Evolutionary conservation across 2,113 vertebrate species (phyloP).

Genomic region (Athene noctua): DNA sequence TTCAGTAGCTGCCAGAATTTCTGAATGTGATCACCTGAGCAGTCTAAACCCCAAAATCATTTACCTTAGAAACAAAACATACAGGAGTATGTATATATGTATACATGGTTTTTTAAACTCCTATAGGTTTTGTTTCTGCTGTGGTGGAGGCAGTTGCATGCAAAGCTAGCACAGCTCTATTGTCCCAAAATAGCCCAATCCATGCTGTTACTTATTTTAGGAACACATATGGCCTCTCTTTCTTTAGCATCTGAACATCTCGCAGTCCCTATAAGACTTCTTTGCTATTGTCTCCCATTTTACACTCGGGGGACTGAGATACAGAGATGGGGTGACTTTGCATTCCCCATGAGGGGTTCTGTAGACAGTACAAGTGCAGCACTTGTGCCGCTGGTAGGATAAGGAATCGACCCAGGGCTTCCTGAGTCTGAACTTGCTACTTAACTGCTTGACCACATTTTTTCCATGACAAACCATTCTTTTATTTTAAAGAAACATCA

Average conservation of each 20-base stretch:
- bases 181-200: constrained; percentile 46
- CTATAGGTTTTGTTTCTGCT: neutral
- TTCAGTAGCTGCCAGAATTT: constrained; percentile 50
- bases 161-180: constrained; percentile 19
- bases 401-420: neutral
- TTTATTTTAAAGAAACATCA: neutral
- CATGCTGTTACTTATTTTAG: constrained; percentile 56
- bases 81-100: neutral
- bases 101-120: neutral
- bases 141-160: constrained; percentile 31
- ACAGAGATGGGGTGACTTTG: neutral
- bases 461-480: neutral
- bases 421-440: neutral
- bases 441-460: neutral
- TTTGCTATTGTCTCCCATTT: constrained; percentile 51
- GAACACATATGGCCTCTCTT: constrained; percentile 49
- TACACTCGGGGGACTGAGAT: neutral
- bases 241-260: constrained; percentile 49
- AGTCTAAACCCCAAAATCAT: constrained; percentile 24
- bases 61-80: neutral
- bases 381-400: accelerated
- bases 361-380: neutral
- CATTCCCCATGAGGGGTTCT: neutral
- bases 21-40: constrained; percentile 28
- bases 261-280: constrained; percentile 11